Base-by-base conservation (phyloP, 2,797 vertebrate genomes). In the Sebastes steindachneri region DNA sequence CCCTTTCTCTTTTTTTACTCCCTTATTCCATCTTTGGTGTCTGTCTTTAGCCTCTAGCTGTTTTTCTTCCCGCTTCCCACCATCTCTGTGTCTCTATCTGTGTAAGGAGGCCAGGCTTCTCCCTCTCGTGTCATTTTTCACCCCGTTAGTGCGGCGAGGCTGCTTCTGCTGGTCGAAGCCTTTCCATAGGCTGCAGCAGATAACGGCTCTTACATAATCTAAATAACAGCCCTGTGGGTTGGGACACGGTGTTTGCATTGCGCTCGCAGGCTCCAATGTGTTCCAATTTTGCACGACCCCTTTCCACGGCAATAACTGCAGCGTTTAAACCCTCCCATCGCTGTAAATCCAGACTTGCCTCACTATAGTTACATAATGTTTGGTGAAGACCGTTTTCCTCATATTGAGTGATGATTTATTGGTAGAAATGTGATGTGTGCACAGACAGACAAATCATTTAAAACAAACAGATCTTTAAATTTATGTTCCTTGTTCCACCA, bases 131-230 rank as follows among this genome's bases (percentile, higher is more conserved):
- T 93, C 54, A 72, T 86, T 86, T 92, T 89, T 90, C 89, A 91
- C 84, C 86, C 75, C 7, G 35, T 80, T 79, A 48, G 75, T 89
- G 74, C 83, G 78, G 82, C 72, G 74, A 83, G 83, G 69, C 76
- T 62, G 79, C 60, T 77, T 86, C 71, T 75, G 74, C 80, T 79
- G 70, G 78, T 80, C 14, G 53, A 86, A 83, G 89, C 80, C 71
- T 85, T 82, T 87, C 87, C 82, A 86, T 90, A 93, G 84, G 85
- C 89, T 88, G 86, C 71, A 69, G 89, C 78, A 84, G 91, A 91
- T 91, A 92, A 86, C 85, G 83, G 81, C 57, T 73, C 87, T 95
- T 93, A 90, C 84, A 90, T 94, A 92, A 94, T 88, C 84, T 88
- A 89, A 94, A 93, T 91, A 92, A 88, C 85, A 82, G 80, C 70